Percentiles rank a stretch among this genome's conserved stretches.
phyloP scores from a whole-genome alignment of 2,797 vertebrate genomes.

The Onychomys torridus region DNA sequence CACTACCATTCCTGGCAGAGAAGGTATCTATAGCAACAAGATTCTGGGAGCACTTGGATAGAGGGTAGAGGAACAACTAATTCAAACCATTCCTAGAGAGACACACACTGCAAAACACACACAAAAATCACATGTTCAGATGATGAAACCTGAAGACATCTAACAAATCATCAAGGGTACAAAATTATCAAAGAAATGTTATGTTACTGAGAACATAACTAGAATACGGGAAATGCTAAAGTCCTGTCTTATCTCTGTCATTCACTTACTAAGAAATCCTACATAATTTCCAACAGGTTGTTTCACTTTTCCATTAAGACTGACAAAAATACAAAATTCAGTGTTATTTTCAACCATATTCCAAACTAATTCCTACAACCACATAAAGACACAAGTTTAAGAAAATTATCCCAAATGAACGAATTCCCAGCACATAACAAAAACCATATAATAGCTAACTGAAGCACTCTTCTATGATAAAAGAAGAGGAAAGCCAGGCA shows the following conservation, averaged over 20 bases:
- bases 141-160: conserved; percentile 27
- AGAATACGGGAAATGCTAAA: conserved; percentile 69
- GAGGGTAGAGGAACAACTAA: conserved; percentile 9
- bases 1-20: not conserved
- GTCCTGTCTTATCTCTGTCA: conserved; percentile 65
- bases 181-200: conserved; percentile 40
- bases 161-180: conserved; percentile 17
- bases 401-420: conserved; percentile 51
- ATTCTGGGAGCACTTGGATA: not conserved
- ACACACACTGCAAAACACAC: not conserved
- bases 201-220: conserved; percentile 22
- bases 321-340: conserved; percentile 51
- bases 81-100: conserved; percentile 47
- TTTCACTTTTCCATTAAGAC: conserved; percentile 35
- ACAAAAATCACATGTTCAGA: conserved; percentile 14
- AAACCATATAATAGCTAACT: conserved; percentile 37
- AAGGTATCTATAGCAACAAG: conserved; percentile 30
- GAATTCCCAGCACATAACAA: conserved; percentile 42
- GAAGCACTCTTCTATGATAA: conserved; percentile 34
- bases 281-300: conserved; percentile 57
- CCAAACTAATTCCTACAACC: conserved; percentile 53
- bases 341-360: conserved; percentile 57
- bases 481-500: not conserved
- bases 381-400: conserved; percentile 61
- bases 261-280: conserved; percentile 67